These are phyloP conservation scores for Sialis fuliginosa DNA, from an alignment of 2,888 invertebrate species.

Conservation along the genomic window DNA sequence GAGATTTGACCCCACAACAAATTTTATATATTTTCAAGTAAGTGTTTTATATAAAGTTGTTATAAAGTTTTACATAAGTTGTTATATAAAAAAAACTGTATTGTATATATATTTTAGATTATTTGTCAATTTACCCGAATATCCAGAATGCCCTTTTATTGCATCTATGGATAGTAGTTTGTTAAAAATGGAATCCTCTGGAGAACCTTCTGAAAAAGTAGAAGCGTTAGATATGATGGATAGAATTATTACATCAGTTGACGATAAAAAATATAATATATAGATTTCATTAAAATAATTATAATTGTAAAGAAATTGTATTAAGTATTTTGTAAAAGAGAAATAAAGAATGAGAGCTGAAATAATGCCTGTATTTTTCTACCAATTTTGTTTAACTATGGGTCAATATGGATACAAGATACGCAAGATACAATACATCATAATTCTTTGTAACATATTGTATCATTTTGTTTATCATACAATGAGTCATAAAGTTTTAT, in stretches of 20 bases:
- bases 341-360: too few species aligned
- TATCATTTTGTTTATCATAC: too few species aligned
- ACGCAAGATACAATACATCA: too few species aligned
- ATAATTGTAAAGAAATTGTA: too few species aligned
- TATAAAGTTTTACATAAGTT: neutral
- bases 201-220: slow-evolving; percentile 16
- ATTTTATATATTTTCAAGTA: slow-evolving; percentile 44
- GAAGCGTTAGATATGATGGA: slow-evolving; percentile 3
- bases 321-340: too few species aligned
- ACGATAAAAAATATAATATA: too few species aligned
- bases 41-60: slow-evolving; percentile 19
- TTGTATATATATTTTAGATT: slow-evolving; percentile 18
- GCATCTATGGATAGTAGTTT: slow-evolving; percentile 45
- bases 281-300: too few species aligned
- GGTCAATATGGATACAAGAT: too few species aligned
- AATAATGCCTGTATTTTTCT: too few species aligned
- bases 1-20: slow-evolving; percentile 43
- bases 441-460: too few species aligned
- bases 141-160: slow-evolving; percentile 41
- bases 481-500: too few species aligned
- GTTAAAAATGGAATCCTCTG: slow-evolving; percentile 27
- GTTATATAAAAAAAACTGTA: slow-evolving; percentile 1
- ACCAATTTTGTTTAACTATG: too few species aligned
- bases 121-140: slow-evolving; percentile 45
- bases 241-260: neutral